A percentile compares a stretch with the other conserved stretches of the same genome.
These are phyloP conservation scores for Megalonaias nervosa DNA, from an alignment of 1,140 invertebrate species.

Conservation along the genomic window DNA sequence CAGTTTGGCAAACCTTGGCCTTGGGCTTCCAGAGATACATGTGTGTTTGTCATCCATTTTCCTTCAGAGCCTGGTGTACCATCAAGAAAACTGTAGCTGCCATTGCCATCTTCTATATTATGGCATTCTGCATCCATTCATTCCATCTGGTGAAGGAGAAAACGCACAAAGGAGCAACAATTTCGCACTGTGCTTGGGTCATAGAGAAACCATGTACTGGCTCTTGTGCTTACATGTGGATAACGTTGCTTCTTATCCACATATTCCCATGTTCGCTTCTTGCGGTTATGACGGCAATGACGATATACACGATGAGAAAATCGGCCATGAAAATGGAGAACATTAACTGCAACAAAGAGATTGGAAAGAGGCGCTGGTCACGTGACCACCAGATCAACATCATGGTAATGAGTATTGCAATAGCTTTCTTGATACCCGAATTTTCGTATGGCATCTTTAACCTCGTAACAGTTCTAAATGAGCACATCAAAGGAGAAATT, in stretches of 20 bases:
- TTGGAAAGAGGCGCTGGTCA: not conserved
- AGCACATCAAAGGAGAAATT: not conserved
- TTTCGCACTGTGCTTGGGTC: conserved; percentile 9
- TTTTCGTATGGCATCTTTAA: conserved; percentile 22
- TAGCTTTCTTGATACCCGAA: conserved; percentile 28
- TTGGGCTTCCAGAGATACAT: conserved; percentile 29
- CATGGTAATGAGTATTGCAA: conserved; percentile 16
- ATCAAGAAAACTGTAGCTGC: conserved; percentile 18
- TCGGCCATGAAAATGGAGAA: conserved; percentile 5
- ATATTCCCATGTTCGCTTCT: conserved; percentile 22
- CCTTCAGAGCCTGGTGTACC: conserved; percentile 16
- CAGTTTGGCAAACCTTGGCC: conserved; percentile 29
- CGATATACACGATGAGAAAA: conserved; percentile 3
- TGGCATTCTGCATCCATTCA: conserved; percentile 4
- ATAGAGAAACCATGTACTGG: conserved; percentile 13
- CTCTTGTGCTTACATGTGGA: conserved; percentile 29
- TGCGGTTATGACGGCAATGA: conserved; percentile 9
- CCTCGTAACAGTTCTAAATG: not conserved
- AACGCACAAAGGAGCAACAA: not conserved
- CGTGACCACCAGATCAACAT: conserved; percentile 25
- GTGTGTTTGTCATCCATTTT: conserved; percentile 34
- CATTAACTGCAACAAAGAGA: conserved; percentile 9
- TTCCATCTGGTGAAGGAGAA: conserved; percentile 25
- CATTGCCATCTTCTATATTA: conserved; percentile 8
- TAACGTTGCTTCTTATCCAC: conserved; percentile 18